These are phyloP conservation scores for Pithys albifrons DNA, from an alignment of 2,113 vertebrate species.

Conservation along the genomic window DNA sequence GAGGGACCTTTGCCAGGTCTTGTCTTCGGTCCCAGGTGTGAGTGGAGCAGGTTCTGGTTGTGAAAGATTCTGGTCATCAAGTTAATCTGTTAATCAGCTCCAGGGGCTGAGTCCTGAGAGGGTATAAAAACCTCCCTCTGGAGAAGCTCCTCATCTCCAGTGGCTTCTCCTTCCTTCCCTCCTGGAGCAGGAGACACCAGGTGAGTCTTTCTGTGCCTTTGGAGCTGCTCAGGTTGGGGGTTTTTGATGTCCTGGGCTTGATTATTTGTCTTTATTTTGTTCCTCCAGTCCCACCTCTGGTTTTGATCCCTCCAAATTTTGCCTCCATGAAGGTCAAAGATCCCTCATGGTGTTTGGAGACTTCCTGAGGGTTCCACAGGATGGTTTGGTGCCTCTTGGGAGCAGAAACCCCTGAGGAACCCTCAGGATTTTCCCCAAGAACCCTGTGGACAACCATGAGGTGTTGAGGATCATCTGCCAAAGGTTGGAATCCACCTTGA, in stretches of 20 bases:
- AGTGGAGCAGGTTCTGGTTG: constrained; percentile 45
- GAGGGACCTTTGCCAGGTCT: neutral
- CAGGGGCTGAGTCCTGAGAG: neutral
- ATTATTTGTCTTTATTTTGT: neutral
- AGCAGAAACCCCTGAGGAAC: neutral
- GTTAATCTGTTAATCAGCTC: constrained; percentile 25
- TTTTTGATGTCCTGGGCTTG: accelerated
- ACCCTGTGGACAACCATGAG: neutral
- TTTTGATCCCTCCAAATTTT: accelerated
- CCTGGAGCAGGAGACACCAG: neutral
- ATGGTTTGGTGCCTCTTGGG: neutral
- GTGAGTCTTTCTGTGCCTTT: neutral
- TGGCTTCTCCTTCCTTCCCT: neutral
- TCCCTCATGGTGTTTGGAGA: accelerated
- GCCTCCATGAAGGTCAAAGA: accelerated
- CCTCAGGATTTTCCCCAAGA: neutral
- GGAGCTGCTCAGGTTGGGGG: accelerated
- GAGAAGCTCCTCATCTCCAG: neutral
- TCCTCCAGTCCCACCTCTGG: no score
- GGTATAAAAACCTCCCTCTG: neutral
- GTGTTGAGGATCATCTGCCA: neutral
- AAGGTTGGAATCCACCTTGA: accelerated
- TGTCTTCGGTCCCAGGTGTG: constrained; percentile 50
- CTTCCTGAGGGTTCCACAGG: neutral
- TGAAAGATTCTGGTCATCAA: constrained; percentile 58